phyloP scores from a whole-genome alignment of 1,140 invertebrate genomes.

The Aphaenogaster ashmeadi region DNA sequence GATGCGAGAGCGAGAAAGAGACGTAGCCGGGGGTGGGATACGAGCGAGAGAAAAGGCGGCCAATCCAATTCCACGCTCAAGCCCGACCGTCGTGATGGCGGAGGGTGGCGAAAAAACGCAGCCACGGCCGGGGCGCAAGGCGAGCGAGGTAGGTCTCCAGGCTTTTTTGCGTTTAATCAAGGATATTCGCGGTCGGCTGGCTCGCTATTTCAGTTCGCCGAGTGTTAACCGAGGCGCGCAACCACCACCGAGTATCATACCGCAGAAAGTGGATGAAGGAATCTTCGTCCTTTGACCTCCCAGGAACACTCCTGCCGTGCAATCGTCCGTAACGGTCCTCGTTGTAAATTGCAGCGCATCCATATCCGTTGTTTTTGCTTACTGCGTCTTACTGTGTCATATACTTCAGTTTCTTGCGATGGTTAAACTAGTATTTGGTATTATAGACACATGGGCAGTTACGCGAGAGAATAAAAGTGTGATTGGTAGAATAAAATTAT shows the following conservation, averaged over 20 bases:
- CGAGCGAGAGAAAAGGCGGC: slow-evolving; percentile 71
- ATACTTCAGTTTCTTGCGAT: slow-evolving; percentile 18
- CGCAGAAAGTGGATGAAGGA: slow-evolving; percentile 77
- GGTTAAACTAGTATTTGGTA: background rate
- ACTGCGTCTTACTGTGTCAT: background rate
- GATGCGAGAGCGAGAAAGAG: slow-evolving; percentile 17
- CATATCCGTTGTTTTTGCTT: slow-evolving; percentile 37
- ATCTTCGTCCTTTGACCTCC: slow-evolving; percentile 75
- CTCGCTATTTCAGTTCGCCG: slow-evolving; percentile 78
- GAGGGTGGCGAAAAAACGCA: slow-evolving; percentile 77
- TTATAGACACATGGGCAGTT: too few relatives aligned
- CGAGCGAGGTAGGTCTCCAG: slow-evolving; percentile 63
- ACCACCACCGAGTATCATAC: slow-evolving; percentile 73
- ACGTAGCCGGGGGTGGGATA: slow-evolving; percentile 24
- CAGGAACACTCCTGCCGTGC: slow-evolving; percentile 44
- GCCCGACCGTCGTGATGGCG: slow-evolving; percentile 73
- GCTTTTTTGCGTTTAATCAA: slow-evolving; percentile 84
- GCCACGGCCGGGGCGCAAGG: slow-evolving; percentile 66
- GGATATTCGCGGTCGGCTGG: slow-evolving; percentile 84
- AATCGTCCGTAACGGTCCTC: slow-evolving; percentile 38
- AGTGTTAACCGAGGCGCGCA: slow-evolving; percentile 77
- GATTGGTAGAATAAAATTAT: background rate
- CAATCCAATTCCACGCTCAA: slow-evolving; percentile 78
- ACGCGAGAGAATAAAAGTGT: background rate
- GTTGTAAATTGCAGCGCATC: slow-evolving; percentile 35